These are phyloP conservation scores for Tridacna crocea DNA, from an alignment of 2,888 invertebrate genomes.

Conservation along the genomic window DNA sequence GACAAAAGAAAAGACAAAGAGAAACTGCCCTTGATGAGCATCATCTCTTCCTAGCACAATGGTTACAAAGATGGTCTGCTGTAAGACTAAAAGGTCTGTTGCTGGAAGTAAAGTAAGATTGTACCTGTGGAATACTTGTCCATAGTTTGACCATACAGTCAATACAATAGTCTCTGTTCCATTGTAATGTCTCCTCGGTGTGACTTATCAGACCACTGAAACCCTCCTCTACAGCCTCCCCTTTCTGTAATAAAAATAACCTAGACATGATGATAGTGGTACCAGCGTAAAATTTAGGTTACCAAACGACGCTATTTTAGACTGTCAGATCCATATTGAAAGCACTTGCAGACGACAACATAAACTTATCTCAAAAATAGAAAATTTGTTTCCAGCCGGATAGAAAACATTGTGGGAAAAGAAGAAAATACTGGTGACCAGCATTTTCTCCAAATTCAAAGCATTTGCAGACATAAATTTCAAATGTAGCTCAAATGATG, in stretches of 20 bases:
- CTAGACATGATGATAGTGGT: background rate
- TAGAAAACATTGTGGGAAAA: no score
- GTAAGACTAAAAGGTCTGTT: no score
- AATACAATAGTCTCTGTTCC: constrained; percentile 89
- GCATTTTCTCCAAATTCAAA: no score
- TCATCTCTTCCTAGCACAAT: no score
- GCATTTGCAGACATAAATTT: no score
- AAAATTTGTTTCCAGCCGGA: no score
- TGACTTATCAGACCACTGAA: constrained; percentile 95
- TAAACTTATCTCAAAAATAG: background rate
- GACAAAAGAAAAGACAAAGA: no score
- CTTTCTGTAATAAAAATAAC: constrained; percentile 69
- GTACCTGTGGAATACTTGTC: constrained; percentile 86
- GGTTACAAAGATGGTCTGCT: no score
- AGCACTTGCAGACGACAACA: background rate
- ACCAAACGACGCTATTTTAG: background rate
- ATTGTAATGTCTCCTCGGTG: constrained; percentile 89
- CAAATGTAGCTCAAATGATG: no score
- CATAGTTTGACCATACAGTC: constrained; percentile 89
- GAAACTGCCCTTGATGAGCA: no score
- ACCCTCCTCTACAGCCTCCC: constrained; percentile 89
- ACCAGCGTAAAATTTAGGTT: background rate
- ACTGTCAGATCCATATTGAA: no score
- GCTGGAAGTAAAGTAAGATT: background rate
- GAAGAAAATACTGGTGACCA: no score